Percentiles rank a stretch among this genome's conserved stretches.
Conservation (phyloP, 1,140 invertebrate species). For the Stegodyphus mimosarum region DNA sequence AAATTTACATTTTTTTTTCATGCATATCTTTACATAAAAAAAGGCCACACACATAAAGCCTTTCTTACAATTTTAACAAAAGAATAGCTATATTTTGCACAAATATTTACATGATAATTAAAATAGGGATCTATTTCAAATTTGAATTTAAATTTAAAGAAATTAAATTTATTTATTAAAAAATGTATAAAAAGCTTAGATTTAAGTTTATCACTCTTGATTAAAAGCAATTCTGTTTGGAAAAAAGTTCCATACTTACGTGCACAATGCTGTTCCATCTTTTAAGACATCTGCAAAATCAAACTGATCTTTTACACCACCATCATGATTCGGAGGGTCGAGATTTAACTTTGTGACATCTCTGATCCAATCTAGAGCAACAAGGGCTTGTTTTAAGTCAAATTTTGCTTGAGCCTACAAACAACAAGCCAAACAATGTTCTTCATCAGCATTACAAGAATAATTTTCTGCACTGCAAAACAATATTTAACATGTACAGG, state of each 20-base stretch:
- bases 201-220: not conserved
- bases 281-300: conserved; percentile 71
- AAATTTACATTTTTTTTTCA: no score
- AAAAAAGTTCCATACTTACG: conserved; percentile 66
- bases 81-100: no score
- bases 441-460: no score
- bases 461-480: no score
- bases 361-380: conserved; percentile 71
- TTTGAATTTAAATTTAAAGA: not conserved
- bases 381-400: conserved; percentile 70
- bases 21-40: no score
- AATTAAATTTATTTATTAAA: conserved; percentile 5
- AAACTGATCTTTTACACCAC: conserved; percentile 68
- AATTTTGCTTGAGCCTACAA: conserved; percentile 73
- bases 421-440: not conserved
- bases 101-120: no score
- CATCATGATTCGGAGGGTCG: conserved; percentile 65
- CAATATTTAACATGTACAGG: no score
- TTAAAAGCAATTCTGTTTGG: not conserved
- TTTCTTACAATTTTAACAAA: no score
- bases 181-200: not conserved
- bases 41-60: no score
- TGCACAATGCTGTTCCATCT: conserved; percentile 72
- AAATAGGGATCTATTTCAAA: no score
- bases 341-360: conserved; percentile 68